phyloP scores from a whole-genome alignment of 2,888 invertebrate species.

The Torymus tubicola region DNA sequence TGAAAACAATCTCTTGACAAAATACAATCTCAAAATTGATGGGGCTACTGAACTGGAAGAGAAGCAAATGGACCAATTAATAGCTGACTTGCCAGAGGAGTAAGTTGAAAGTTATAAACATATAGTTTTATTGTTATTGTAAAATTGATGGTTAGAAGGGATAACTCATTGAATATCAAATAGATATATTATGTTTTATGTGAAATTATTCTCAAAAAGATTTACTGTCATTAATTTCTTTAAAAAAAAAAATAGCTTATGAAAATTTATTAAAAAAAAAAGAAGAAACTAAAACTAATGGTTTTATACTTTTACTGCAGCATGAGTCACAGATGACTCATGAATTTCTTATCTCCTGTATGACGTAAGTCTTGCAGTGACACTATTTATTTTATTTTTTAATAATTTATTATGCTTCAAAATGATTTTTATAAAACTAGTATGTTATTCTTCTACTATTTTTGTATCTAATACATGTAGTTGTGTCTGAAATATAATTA shows the following conservation, averaged over 20 bases:
- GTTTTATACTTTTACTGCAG: conserved; percentile 26
- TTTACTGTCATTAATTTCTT: too few species aligned
- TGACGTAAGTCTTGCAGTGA: conserved; percentile 14
- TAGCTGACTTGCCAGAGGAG: conserved; percentile 67
- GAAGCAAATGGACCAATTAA: conserved; percentile 66
- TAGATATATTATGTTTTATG: too few species aligned
- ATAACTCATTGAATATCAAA: too few species aligned
- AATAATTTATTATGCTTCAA: neutral
- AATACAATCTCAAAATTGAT: conserved; percentile 69
- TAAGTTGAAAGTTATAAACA: conserved; percentile 58
- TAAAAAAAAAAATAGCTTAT: too few species aligned
- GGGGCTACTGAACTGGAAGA: conserved; percentile 70
- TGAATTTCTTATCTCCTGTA: conserved; percentile 23
- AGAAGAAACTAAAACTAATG: conserved; percentile 5
- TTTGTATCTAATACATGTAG: too few species aligned
- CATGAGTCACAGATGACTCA: conserved; percentile 33
- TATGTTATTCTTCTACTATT: neutral
- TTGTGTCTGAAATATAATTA: neutral
- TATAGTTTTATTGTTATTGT: too few species aligned
- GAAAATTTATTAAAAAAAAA: too few species aligned
- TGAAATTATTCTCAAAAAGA: too few species aligned
- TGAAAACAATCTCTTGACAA: conserved; percentile 66
- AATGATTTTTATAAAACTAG: neutral
- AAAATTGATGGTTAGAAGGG: too few species aligned
- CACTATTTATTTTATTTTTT: conserved; percentile 18